phyloP scores from a whole-genome alignment of 2,888 invertebrate genomes.

The Alentia gelatinosa region DNA sequence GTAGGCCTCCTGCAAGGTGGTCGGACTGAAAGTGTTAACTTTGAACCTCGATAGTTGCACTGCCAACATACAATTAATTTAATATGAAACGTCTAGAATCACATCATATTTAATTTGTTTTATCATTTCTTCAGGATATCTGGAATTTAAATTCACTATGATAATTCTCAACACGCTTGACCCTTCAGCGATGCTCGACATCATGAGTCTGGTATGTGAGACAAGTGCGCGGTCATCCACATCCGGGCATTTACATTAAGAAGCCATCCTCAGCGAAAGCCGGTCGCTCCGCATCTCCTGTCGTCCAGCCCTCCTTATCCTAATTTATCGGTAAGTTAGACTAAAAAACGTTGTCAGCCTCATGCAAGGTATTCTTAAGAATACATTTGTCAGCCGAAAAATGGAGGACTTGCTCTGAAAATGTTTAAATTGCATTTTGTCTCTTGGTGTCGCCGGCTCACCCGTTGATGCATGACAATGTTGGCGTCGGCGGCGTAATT shows the following conservation, averaged over 20 bases:
- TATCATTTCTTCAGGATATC: no score
- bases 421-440: background rate
- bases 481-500: background rate
- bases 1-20: no score
- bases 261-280: background rate
- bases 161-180: no score
- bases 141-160: no score
- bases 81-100: no score
- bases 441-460: background rate
- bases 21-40: no score
- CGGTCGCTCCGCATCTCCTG: background rate
- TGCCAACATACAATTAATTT: no score
- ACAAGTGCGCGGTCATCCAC: constrained; percentile 22
- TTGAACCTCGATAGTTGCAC: no score
- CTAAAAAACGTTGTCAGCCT: background rate
- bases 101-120: no score
- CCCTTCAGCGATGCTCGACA: background rate
- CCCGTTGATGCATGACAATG: background rate
- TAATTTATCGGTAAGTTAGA: background rate
- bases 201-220: background rate
- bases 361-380: background rate
- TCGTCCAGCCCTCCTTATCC: background rate
- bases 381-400: background rate
- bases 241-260: constrained; percentile 6
- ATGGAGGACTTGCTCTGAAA: background rate